These are phyloP conservation scores for Callinectes sapidus DNA, from an alignment of 2,888 invertebrate species.

Conservation along the genomic window DNA sequence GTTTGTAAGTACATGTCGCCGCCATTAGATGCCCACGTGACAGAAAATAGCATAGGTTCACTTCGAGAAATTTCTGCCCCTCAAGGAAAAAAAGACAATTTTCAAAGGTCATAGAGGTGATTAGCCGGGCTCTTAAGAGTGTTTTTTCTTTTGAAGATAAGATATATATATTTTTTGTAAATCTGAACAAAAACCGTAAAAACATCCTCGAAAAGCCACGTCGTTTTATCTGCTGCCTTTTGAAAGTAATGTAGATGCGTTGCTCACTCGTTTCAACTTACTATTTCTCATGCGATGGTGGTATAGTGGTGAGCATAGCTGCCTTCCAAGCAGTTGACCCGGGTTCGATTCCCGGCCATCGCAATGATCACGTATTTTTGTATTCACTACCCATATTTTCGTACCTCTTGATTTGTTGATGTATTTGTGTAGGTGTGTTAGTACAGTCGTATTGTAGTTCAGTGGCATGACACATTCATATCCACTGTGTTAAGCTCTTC, in stretches of 20 bases:
- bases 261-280: too few relatives aligned
- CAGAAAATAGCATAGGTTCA: too few relatives aligned
- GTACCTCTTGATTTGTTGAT: background rate
- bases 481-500: too few relatives aligned
- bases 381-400: background rate
- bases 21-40: too few relatives aligned
- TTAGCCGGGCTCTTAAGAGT: too few relatives aligned
- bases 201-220: too few relatives aligned
- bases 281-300: conserved; percentile 69
- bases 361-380: conserved; percentile 34
- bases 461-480: background rate
- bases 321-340: conserved; percentile 73
- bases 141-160: too few relatives aligned
- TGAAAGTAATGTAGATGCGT: too few relatives aligned
- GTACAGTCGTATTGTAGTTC: background rate
- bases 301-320: conserved; percentile 73
- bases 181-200: too few relatives aligned
- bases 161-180: too few relatives aligned
- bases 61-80: background rate
- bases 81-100: background rate
- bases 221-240: too few relatives aligned
- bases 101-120: background rate
- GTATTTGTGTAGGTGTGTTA: background rate
- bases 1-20: too few relatives aligned
- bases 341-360: conserved; percentile 73